Evolutionary conservation across 2,113 vertebrate species (phyloP).

Genomic region (Hippocampus comes): DNA sequence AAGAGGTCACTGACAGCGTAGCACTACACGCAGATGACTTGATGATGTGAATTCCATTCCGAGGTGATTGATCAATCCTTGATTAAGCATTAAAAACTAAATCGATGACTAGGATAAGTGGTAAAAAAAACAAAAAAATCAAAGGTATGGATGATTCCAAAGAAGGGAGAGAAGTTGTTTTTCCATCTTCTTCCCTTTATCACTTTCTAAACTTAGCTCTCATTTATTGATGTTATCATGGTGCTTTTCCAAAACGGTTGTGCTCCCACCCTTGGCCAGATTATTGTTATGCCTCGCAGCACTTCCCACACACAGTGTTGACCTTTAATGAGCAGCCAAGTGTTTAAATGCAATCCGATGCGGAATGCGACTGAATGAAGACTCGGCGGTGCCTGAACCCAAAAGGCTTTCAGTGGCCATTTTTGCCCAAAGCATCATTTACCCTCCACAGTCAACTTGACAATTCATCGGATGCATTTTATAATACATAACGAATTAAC

Average conservation of each 20-base stretch:
- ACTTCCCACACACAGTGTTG: conserved; percentile 43
- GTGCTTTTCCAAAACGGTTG: neutral
- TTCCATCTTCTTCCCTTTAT: neutral
- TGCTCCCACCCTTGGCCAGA: neutral
- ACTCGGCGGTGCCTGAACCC: conserved; percentile 8
- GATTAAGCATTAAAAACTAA: too few relatives aligned
- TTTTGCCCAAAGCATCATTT: conserved; percentile 13
- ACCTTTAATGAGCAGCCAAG: conserved; percentile 21
- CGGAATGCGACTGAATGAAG: conserved; percentile 17
- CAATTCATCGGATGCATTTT: too few relatives aligned
- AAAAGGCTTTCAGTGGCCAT: neutral
- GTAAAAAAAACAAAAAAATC: too few relatives aligned
- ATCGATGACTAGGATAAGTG: too few relatives aligned
- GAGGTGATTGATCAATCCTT: too few relatives aligned
- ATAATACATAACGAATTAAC: too few relatives aligned
- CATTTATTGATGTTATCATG: neutral
- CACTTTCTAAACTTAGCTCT: neutral
- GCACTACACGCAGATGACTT: too few relatives aligned
- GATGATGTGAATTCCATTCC: too few relatives aligned
- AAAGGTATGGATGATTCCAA: neutral
- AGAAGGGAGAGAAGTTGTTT: neutral
- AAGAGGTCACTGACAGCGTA: neutral
- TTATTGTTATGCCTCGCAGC: conserved; percentile 6
- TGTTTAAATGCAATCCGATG: conserved; percentile 28
- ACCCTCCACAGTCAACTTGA: neutral